Evolutionary conservation across 2,888 invertebrate genomes (phyloP), one percentile per base, ranked within the genome.

Genomic region (Pterostichus niger): DNA sequence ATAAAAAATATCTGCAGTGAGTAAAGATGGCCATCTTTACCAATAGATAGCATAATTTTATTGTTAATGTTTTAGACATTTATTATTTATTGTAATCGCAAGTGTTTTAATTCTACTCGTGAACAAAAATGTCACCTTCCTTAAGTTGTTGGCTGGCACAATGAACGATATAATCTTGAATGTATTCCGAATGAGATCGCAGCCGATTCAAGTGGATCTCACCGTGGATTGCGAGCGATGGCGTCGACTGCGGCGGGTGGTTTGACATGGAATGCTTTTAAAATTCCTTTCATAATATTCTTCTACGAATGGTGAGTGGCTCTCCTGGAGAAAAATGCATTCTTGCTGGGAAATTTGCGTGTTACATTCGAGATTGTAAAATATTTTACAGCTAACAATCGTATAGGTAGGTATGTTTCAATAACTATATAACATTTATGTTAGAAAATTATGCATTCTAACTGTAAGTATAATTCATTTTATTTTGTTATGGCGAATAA

Each of bases 221-320:
- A 33, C 13, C 15, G 24, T 5, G 64, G n/a, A 64, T 64, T 35
- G 33, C 31, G 33, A 11, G 44, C 71, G 33, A 3, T 31, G 35
- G 10, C 64, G n/a, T 6, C 35, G 64, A 33, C 33, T 7, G 35
- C 15, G 46, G 71, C n/a, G 40, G 82, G 40, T 71, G 82, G 75
- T 75, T 82, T 59, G 59, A 83, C 83, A 83, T 77, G 54, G 77
- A 83, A 83, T 83, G 83, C 83, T 83, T 83, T 83, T 83, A 77
- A 83, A 76, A 83, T 83, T 83, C 83, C 83, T 77, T 83, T 77
- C 68, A 83, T 77, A 83, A 77, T 83, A 61, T 83, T 68, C 83
- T 49, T 40, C 10, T 52, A 7, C 68, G 52, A 68, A 79, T 68
- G 82, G 59, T 46, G 59, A 82, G 82, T 82, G 82, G 82, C 75